Evolutionary conservation across 2,797 vertebrate species (phyloP).

Genomic region (Takifugu rubripes): DNA sequence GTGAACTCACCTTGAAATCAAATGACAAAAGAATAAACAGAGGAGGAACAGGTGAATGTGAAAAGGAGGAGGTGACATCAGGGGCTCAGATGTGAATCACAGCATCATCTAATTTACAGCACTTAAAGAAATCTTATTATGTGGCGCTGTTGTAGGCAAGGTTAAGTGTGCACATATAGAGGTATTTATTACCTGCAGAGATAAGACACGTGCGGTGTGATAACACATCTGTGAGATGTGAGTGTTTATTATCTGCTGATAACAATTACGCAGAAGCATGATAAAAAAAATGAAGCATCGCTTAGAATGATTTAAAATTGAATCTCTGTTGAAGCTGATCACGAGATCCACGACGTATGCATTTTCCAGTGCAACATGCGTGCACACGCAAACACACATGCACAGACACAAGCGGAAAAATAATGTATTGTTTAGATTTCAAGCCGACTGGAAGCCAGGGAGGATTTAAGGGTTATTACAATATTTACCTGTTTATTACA

Average conservation of each 20-base stretch:
- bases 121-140: conserved; percentile 47
- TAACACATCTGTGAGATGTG: conserved; percentile 40
- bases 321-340: conserved; percentile 14
- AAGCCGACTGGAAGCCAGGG: conserved; percentile 40
- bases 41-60: conserved; percentile 5
- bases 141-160: conserved; percentile 27
- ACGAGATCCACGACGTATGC: neutral
- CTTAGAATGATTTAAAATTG: conserved; percentile 24
- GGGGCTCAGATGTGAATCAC: conserved; percentile 35
- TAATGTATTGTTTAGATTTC: conserved; percentile 17
- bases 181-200: conserved; percentile 38
- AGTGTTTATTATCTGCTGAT: conserved; percentile 46
- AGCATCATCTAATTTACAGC: conserved; percentile 22
- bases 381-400: too few relatives aligned
- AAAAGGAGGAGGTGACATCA: conserved; percentile 19
- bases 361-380: too few relatives aligned
- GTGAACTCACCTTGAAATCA: too few relatives aligned
- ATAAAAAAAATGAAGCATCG: conserved; percentile 38
- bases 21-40: conserved; percentile 5
- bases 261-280: conserved; percentile 27
- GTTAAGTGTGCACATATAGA: conserved; percentile 54
- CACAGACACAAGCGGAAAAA: too few relatives aligned
- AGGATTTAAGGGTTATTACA: too few relatives aligned
- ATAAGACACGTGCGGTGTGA: conserved; percentile 37
- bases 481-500: too few relatives aligned